Percentiles rank a stretch among this genome's conserved stretches.
Conservation (phyloP, 2,888 invertebrate genomes). For the Ormyrus labotus region DNA sequence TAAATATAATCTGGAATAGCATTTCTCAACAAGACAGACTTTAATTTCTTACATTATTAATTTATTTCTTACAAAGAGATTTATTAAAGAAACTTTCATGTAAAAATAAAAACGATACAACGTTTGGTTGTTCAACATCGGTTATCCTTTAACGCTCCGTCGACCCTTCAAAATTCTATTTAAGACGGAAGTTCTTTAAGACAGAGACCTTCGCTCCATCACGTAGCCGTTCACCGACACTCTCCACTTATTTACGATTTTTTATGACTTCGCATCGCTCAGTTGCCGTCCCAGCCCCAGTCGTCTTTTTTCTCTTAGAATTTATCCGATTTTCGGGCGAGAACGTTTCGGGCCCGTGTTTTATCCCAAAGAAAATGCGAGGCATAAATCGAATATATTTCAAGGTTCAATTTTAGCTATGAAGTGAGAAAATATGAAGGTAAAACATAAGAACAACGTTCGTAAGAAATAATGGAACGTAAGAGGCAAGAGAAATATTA, state of each 20-base stretch:
- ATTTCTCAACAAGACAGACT: too few relatives aligned
- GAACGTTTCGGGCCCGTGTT: neutral
- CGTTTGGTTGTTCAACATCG: too few relatives aligned
- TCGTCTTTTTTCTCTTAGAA: slow-evolving; percentile 3
- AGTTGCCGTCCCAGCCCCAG: neutral
- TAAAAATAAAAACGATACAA: too few relatives aligned
- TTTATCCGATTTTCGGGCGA: slow-evolving; percentile 14
- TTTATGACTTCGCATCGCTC: slow-evolving; percentile 15
- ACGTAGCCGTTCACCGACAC: neutral
- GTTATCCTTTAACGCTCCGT: too few relatives aligned
- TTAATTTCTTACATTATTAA: too few relatives aligned
- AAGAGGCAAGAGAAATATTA: too few relatives aligned
- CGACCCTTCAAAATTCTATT: too few relatives aligned
- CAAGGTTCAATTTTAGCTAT: neutral
- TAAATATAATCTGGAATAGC: too few relatives aligned
- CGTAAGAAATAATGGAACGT: too few relatives aligned
- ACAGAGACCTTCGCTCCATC: neutral
- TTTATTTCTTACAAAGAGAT: too few relatives aligned
- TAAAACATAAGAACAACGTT: neutral
- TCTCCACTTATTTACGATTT: neutral
- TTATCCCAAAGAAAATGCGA: neutral
- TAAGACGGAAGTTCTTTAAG: neutral
- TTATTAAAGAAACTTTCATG: too few relatives aligned
- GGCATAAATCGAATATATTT: slow-evolving; percentile 2
- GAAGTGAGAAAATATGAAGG: neutral